phyloP scores from a whole-genome alignment of 2,888 invertebrate genomes.

The Muschampia plurimacula region DNA sequence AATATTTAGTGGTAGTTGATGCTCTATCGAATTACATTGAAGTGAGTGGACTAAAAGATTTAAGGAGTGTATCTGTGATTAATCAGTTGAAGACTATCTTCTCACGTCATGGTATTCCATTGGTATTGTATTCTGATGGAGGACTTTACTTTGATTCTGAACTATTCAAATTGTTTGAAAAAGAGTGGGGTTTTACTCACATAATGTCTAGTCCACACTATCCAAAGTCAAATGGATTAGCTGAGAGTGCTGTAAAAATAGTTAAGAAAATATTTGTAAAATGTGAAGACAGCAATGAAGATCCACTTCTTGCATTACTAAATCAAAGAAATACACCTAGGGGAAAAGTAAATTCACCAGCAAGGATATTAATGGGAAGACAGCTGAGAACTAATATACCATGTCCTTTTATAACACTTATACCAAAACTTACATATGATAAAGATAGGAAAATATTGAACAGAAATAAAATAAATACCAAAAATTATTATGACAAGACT shows the following conservation, averaged over 20 bases:
- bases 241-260: slow-evolving; percentile 25
- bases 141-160: slow-evolving; percentile 13
- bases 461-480: background rate
- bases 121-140: slow-evolving; percentile 27
- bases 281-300: slow-evolving; percentile 21
- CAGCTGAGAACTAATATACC: background rate
- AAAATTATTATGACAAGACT: background rate
- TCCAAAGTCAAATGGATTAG: slow-evolving; percentile 26
- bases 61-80: slow-evolving; percentile 19
- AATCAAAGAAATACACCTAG: slow-evolving; percentile 16
- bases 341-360: slow-evolving; percentile 13
- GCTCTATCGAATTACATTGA: slow-evolving; percentile 15
- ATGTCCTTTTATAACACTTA: background rate
- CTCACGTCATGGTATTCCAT: slow-evolving; percentile 8
- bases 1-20: slow-evolving; percentile 21
- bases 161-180: slow-evolving; percentile 16
- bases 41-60: slow-evolving; percentile 18
- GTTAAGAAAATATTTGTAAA: slow-evolving; percentile 11
- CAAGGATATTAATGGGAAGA: slow-evolving; percentile 7
- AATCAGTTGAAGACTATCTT: slow-evolving; percentile 17
- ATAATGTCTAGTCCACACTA: slow-evolving; percentile 22
- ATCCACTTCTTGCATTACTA: slow-evolving; percentile 5
- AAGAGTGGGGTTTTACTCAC: slow-evolving; percentile 16
- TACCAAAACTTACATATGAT: background rate
- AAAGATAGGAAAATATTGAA: background rate